Evolutionary conservation across 2,888 invertebrate species (phyloP).

Genomic region (Morpho helenor): DNA sequence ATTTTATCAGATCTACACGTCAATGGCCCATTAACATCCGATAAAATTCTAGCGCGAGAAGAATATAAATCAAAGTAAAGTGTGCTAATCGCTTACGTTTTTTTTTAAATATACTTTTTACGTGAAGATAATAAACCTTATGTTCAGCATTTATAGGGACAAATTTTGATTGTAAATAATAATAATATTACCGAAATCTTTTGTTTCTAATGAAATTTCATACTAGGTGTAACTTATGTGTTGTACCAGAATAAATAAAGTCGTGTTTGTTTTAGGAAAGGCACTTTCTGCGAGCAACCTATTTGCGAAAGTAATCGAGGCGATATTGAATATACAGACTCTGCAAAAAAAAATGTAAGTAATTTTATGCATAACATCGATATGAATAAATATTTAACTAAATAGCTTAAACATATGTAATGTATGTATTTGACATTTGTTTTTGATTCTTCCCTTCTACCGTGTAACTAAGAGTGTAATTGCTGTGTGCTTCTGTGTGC

Average conservation of each 20-base stretch:
- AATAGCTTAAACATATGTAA: too few relatives aligned
- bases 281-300: slow-evolving; percentile 36
- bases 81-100: slow-evolving; percentile 17
- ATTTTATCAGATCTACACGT: slow-evolving; percentile 21
- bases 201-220: too few relatives aligned
- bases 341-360: slow-evolving; percentile 41
- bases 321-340: slow-evolving; percentile 40
- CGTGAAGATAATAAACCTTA: slow-evolving; percentile 1
- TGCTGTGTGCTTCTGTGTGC: too few relatives aligned
- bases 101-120: not conserved
- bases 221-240: too few relatives aligned
- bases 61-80: slow-evolving; percentile 21
- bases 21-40: slow-evolving; percentile 17
- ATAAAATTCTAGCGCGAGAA: slow-evolving; percentile 12
- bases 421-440: too few relatives aligned
- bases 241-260: too few relatives aligned
- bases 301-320: slow-evolving; percentile 41
- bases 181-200: too few relatives aligned
- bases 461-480: too few relatives aligned
- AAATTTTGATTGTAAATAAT: not conserved
- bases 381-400: too few relatives aligned
- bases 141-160: not conserved
- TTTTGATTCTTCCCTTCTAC: too few relatives aligned
- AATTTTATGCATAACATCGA: not conserved
- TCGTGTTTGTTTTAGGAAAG: slow-evolving; percentile 35